Base-by-base conservation (phyloP, 2,113 vertebrate species). In the Phalacrocorax brasilianus region DNA sequence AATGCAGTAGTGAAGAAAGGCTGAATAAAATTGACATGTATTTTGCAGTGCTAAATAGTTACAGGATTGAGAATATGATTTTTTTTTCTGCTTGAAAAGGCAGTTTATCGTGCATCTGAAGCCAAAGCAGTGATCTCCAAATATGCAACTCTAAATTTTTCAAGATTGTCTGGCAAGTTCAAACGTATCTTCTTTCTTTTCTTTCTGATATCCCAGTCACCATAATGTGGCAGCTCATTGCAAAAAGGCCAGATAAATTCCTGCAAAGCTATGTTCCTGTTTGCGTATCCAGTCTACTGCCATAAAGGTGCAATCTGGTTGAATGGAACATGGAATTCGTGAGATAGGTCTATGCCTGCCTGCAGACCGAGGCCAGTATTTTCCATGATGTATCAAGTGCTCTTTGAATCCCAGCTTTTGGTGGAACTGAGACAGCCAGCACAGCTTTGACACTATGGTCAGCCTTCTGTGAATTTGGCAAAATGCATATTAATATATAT, bases 391-490 rank as follows among this genome's bases (percentile, higher is more conserved):
- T 32, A 26, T 93, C 81, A 88, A 40, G 71, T 88, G 92, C 49
- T 94, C 50, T 91, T 85, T 53, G 62, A 94, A 24, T 67, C 66
- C 53, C 40, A 33, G 45, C 0, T 5, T 84, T 75, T 67, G 61
- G 49, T 94, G 62, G 73, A 77, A 16, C n/a, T 4, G 9, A 33
- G 16, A 68, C 49, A 75, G 56, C 70, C 77, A 84, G 70, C 30
- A n/a, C 27, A 61, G 77, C 81, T 82, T 74, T 91, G 93, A 95
- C 32, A 10, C 58, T 19, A 9, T 1, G 21, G 53, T 85, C 81
- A 77, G 67, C 66, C 62, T 96, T 92, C 95, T 84, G 82, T 55
- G 85, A 68, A 35, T 75, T 75, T 95, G 94, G 73, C 94, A 96
- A 94, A 94, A 93, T 82, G 20, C n/a, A 20, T 85, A 67, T 89